Percentiles rank a stretch among this genome's conserved stretches.
These are phyloP conservation scores for Sitobion miscanthi DNA, from an alignment of 1,140 invertebrate species.

Conservation along the genomic window DNA sequence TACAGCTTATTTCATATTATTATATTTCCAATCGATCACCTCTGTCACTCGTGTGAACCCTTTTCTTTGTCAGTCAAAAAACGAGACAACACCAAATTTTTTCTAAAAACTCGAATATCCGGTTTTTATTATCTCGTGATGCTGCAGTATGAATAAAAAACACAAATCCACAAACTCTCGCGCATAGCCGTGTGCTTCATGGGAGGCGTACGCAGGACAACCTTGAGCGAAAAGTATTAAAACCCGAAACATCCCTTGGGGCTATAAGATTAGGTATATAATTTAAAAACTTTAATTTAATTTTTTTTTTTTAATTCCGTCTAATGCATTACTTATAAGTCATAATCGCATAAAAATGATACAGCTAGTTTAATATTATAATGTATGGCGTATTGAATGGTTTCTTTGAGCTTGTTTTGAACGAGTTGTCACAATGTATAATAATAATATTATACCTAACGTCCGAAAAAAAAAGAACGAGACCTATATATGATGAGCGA, in stretches of 20 bases:
- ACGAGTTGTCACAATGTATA: background rate
- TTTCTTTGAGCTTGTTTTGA: background rate
- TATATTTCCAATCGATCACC: constrained; percentile 45
- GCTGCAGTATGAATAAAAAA: constrained; percentile 10
- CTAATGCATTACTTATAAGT: background rate
- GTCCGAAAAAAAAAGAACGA: background rate
- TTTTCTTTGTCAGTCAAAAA: background rate
- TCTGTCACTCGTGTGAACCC: background rate
- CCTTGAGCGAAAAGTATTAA: constrained; percentile 11
- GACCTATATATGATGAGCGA: background rate
- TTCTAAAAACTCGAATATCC: constrained; percentile 32
- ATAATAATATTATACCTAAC: background rate
- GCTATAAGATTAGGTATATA: constrained; percentile 14
- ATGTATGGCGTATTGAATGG: background rate
- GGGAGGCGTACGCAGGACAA: background rate
- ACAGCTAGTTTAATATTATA: background rate
- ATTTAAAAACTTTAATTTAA: background rate
- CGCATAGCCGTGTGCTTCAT: background rate
- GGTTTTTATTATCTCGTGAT: background rate
- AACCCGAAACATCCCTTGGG: background rate
- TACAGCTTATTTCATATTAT: background rate
- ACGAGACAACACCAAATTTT: background rate
- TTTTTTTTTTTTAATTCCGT: background rate
- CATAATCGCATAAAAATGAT: background rate
- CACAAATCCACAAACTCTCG: background rate